phyloP scores from a whole-genome alignment of 2,113 vertebrate species.

The Bubalus kerabau region DNA sequence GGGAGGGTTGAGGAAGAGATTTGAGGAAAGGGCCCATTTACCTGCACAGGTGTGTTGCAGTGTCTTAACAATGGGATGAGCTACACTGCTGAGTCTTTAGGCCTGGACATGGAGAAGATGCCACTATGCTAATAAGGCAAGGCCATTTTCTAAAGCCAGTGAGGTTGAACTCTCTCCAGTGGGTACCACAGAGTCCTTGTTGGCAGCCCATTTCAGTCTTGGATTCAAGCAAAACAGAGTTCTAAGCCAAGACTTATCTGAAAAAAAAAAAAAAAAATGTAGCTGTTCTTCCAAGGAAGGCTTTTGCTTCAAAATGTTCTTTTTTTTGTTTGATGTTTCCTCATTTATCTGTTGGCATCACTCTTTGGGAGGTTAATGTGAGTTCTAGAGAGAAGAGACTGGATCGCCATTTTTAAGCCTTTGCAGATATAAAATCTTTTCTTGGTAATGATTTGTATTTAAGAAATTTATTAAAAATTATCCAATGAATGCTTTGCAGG shows the following conservation, averaged over 20 bases:
- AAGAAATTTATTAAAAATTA: constrained; percentile 53
- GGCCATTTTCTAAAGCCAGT: not conserved
- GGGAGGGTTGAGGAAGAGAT: not conserved
- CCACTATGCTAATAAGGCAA: not conserved
- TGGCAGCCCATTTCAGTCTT: not conserved
- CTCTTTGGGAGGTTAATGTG: constrained; percentile 33
- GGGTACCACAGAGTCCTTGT: not conserved
- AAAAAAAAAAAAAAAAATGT: constrained; percentile 8
- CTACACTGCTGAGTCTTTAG: not conserved
- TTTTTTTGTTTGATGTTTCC: constrained; percentile 2
- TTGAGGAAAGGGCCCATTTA: not conserved
- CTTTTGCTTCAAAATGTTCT: constrained; percentile 34
- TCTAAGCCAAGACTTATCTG: constrained; percentile 46
- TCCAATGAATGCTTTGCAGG: constrained; percentile 50
- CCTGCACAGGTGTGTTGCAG: not conserved
- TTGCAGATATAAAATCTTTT: constrained; percentile 43
- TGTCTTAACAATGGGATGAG: not conserved
- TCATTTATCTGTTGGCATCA: constrained; percentile 33
- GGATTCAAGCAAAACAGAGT: constrained; percentile 35
- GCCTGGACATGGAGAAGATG: not conserved
- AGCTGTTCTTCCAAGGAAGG: constrained; percentile 29
- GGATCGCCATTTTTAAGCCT: constrained; percentile 41
- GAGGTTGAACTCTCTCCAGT: not conserved
- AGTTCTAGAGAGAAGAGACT: constrained; percentile 35
- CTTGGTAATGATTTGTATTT: constrained; percentile 53